Evolutionary conservation across 2,888 invertebrate genomes (phyloP), one percentile per base, ranked within the genome.

Genomic region (Doris montereyensis): DNA sequence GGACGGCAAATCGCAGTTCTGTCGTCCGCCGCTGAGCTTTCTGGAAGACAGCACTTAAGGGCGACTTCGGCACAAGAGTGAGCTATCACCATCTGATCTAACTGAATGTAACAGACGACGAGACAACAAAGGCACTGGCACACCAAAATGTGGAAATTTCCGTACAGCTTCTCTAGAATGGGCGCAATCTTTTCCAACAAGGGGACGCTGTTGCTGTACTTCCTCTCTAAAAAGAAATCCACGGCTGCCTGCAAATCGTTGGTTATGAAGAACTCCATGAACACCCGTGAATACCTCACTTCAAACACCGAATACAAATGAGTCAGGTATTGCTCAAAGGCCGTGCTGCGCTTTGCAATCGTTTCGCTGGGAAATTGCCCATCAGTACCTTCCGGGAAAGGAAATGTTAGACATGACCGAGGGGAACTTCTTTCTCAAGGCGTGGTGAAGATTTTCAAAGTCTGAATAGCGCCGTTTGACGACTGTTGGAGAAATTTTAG

Each of bases 291-390:
- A 67, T 88, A 87, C 32, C 90, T 82, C 1, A 92, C 77, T n/a
- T 84, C 82, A 75, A 90, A 88, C 13, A 88, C 82, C 17, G 89
- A 87, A 80, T 88, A 90, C 1, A 91, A 78, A 78, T 91, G 89
- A 24, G 87, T 86, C 1, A 92, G 86, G 78, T 90, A 90, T 78
- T 91, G 91, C 80, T 91, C 91, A 84, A 92, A 92, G 0, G 90
- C 90, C 52, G 90, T 85, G 76, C 91, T 91, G 76, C 92, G 81
- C 80, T 82, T 87, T 2, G 90, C 90, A 35, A 89, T 90, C 17
- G 91, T 92, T 58, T 90, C 89, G 24, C 89, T 86, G 1, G 87
- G 89, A 82, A 91, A 92, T n/a, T n/a, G n/a, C n/a, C n/a, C n/a
- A n/a, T n/a, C n/a, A n/a, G n/a, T n/a, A n/a, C n/a, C n/a, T n/a